phyloP scores from a whole-genome alignment of 2,113 vertebrate species.

The Myxocyprinus asiaticus region DNA sequence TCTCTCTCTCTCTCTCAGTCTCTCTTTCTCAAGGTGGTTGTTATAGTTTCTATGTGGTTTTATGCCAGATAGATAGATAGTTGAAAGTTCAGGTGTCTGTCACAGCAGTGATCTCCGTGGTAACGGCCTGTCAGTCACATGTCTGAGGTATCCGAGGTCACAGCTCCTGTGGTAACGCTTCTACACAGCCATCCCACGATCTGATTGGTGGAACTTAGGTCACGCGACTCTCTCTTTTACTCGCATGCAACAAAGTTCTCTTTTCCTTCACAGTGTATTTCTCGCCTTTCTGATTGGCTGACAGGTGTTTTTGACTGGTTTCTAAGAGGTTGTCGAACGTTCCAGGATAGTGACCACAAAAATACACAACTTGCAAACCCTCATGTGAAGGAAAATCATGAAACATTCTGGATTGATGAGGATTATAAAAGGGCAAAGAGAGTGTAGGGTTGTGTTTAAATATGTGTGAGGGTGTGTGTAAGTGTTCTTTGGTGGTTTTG shows the following conservation, averaged over 20 bases:
- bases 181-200: constrained; percentile 62
- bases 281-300: constrained; percentile 17
- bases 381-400: neutral
- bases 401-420: constrained; percentile 27
- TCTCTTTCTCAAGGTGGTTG: constrained; percentile 39
- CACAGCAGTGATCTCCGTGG: constrained; percentile 67
- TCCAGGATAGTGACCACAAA: neutral
- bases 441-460: constrained; percentile 31
- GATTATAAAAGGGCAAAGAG: constrained; percentile 15
- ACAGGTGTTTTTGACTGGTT: constrained; percentile 60
- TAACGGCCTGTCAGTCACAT: constrained; percentile 72
- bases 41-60: constrained; percentile 5
- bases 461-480: constrained; percentile 47
- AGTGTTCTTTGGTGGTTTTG: constrained; percentile 70
- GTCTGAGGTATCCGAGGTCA: constrained; percentile 56
- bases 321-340: constrained; percentile 22
- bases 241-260: constrained; percentile 2
- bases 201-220: constrained; percentile 81
- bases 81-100: constrained; percentile 58
- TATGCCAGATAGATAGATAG: neutral
- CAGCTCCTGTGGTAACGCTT: constrained; percentile 49
- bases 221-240: constrained; percentile 77
- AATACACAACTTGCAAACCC: neutral
- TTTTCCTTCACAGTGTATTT: neutral
- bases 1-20: neutral